Base-by-base conservation (phyloP, 2,113 vertebrate species). In the Amblyopsis rosae region DNA sequence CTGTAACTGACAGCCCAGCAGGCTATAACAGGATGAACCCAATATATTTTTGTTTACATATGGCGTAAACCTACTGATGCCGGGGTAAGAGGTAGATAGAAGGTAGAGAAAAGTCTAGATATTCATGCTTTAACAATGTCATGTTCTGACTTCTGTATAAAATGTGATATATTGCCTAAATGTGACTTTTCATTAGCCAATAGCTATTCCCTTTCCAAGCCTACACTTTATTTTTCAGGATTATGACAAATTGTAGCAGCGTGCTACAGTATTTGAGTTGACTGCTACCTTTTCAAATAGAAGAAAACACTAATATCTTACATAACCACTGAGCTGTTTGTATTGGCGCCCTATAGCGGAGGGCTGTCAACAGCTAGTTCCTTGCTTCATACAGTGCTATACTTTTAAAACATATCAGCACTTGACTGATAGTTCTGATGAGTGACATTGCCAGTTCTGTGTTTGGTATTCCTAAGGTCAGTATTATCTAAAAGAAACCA, bases 311-410 rank as follows among this genome's bases (percentile, higher is more conserved):
- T 51, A 64, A 59, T 69, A 82, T 67, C 69, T 48, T 61, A 72
- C 78, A 75, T 79, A 84, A 68, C 16, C 75, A 47, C 65, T 76
- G 66, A 80, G 77, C 55, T 75, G 75, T 87, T 87, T 89, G 73
- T 87, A 82, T 80, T 75, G 79, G 78, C 73, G 62, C 70, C 73
- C 72, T 65, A 84, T 76, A 82, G 81, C 76, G 70, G 81, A 68
- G 72, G 58, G 74, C 65, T 73, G 81, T 89, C 88, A 82, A 75
- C 80, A 79, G 74, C 69, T 82, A 79, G 81, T 86, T 89, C 69
- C 72, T 67, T 76, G 81, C 83, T 77, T 86, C 81, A 26, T 72
- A 77, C 82, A 35, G 46, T 9, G 50, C 72, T 88, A 86, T 87
- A 59, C 71, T 77, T 82, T 81, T 76, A 82, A 84, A 67, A 67